Conservation (phyloP, 1,140 invertebrate genomes). For the Oreohelix idahoensis region DNA sequence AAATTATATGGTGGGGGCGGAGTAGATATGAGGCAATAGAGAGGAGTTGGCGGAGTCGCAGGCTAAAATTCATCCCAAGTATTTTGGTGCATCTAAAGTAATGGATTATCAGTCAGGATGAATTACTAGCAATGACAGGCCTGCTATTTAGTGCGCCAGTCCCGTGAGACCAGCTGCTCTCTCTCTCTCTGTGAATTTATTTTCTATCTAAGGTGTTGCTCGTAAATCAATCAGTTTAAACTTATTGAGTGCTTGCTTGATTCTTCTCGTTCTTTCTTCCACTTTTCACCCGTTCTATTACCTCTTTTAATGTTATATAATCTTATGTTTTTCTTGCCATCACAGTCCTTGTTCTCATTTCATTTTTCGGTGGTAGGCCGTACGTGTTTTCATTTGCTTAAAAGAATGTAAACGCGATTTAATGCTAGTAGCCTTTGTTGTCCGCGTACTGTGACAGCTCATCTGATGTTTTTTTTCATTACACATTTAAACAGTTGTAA, state of each 20-base stretch:
- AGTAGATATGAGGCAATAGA: neutral
- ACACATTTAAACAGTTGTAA: too few relatives aligned
- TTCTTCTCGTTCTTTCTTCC: slow-evolving; percentile 19
- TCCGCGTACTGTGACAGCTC: too few relatives aligned
- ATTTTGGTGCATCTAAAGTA: slow-evolving; percentile 24
- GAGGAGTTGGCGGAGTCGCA: slow-evolving; percentile 19
- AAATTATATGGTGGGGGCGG: too few relatives aligned
- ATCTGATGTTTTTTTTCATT: too few relatives aligned
- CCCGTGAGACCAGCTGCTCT: slow-evolving; percentile 28
- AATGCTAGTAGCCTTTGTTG: too few relatives aligned
- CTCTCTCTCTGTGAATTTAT: slow-evolving; percentile 26
- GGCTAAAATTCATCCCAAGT: slow-evolving; percentile 20
- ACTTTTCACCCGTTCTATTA: neutral
- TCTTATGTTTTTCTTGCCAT: neutral
- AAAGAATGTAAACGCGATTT: too few relatives aligned
- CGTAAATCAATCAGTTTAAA: slow-evolving; percentile 30
- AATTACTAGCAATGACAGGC: slow-evolving; percentile 36
- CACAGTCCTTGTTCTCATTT: neutral
- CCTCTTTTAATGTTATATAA: slow-evolving; percentile 22
- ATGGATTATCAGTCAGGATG: slow-evolving; percentile 40
- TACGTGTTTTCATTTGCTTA: too few relatives aligned
- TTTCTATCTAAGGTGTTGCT: slow-evolving; percentile 33
- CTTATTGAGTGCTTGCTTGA: slow-evolving; percentile 14
- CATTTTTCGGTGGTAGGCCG: neutral
- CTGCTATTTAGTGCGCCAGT: slow-evolving; percentile 34